These are phyloP conservation scores for Sinocyclocheilus rhinocerous DNA, from an alignment of 2,113 vertebrate species.

Conservation along the genomic window DNA sequence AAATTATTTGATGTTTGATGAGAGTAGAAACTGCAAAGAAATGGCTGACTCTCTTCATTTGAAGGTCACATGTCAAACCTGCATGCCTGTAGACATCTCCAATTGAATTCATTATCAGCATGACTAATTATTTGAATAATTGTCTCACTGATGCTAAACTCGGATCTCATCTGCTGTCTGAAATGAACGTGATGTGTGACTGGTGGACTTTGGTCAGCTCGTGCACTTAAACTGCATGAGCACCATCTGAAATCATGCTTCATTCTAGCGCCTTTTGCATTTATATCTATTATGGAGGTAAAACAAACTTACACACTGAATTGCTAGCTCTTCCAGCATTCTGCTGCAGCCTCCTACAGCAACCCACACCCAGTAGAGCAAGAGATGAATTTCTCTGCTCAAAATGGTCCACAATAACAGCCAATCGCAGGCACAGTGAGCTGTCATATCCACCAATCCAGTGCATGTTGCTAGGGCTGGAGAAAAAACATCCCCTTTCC, in stretches of 20 bases:
- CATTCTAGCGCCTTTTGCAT: background rate
- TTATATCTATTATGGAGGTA: background rate
- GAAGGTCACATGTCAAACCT: constrained; percentile 9
- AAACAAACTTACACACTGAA: constrained; percentile 55
- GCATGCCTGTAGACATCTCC: background rate
- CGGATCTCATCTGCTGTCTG: background rate
- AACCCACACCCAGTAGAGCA: constrained; percentile 72
- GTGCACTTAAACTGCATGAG: background rate
- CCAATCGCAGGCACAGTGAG: constrained; percentile 70
- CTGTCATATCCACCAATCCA: constrained; percentile 69
- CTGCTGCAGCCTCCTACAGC: constrained; percentile 71
- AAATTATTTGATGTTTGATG: background rate
- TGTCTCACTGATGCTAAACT: background rate
- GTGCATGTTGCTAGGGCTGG: constrained; percentile 78
- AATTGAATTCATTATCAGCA: background rate
- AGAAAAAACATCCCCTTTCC: constrained; percentile 62
- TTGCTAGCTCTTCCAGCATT: constrained; percentile 58
- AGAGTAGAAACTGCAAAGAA: background rate
- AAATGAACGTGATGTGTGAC: background rate
- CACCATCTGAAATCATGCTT: background rate
- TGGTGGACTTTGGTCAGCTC: too few relatives aligned
- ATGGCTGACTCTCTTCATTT: background rate
- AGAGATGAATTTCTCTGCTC: constrained; percentile 74
- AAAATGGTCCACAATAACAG: constrained; percentile 63
- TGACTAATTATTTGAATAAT: constrained; percentile 8